Conservation (phyloP, 2,113 vertebrate genomes). For the Colistium nudipinnis region DNA sequence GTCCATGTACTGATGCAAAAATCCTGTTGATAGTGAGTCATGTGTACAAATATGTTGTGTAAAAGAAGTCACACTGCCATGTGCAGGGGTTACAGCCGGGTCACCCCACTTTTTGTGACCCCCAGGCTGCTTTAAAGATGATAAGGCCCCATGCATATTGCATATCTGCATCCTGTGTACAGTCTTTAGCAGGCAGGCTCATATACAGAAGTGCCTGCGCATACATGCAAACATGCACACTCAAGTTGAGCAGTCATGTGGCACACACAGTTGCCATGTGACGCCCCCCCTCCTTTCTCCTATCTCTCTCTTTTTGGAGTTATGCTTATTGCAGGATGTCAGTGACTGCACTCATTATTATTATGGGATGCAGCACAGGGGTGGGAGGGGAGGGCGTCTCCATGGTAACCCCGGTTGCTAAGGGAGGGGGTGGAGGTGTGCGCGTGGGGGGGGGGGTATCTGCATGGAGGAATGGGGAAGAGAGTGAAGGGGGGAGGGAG, state of each 20-base stretch:
- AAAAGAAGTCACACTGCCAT: not conserved
- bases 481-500: conserved; percentile 66
- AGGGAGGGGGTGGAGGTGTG: conserved; percentile 68
- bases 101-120: conserved; percentile 22
- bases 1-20: not conserved
- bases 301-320: conserved; percentile 81
- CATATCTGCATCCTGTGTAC: not conserved
- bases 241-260: conserved; percentile 81
- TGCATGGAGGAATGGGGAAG: conserved; percentile 82
- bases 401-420: conserved; percentile 81
- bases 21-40: not conserved
- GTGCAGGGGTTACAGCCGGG: conserved; percentile 16
- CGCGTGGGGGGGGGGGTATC: conserved; percentile 32
- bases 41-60: not conserved
- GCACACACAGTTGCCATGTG: conserved; percentile 81
- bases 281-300: conserved; percentile 56
- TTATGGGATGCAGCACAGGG: conserved; percentile 80
- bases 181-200: conserved; percentile 1
- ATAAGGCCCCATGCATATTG: rapidly evolving
- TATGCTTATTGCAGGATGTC: conserved; percentile 87
- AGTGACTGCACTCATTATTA: conserved; percentile 81
- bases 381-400: conserved; percentile 72
- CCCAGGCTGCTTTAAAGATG: not conserved
- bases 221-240: conserved; percentile 73
- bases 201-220: conserved; percentile 54